Conservation (phyloP, 2,888 invertebrate genomes). For the Halictus ligatus region DNA sequence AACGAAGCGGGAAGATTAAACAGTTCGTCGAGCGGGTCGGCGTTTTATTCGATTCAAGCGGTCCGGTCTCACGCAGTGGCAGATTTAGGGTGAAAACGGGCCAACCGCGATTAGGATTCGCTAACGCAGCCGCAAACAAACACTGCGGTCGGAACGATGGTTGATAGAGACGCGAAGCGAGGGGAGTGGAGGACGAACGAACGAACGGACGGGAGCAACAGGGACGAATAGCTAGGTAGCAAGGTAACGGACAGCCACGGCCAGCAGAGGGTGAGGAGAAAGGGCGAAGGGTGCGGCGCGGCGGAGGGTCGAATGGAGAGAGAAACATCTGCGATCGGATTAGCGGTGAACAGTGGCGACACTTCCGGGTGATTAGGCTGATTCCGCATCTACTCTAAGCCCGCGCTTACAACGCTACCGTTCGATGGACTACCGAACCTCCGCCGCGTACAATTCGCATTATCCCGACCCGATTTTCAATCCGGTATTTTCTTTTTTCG, state of each 20-base stretch:
- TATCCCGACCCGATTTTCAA: conserved; percentile 10
- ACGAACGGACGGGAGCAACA: conserved; percentile 9
- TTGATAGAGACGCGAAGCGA: conserved; percentile 19
- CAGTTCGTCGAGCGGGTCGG: conserved; percentile 23
- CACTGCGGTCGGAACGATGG: conserved; percentile 59
- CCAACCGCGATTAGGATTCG: conserved; percentile 72
- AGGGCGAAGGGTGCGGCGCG: conserved; percentile 21
- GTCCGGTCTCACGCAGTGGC: conserved; percentile 51
- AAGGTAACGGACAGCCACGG: conserved; percentile 25
- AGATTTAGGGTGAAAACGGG: conserved; percentile 69
- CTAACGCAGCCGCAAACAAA: conserved; percentile 74
- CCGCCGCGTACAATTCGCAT: conserved; percentile 46
- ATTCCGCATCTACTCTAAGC: conserved; percentile 71
- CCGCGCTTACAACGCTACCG: conserved; percentile 70
- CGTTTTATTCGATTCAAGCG: conserved; percentile 68
- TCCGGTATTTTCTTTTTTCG: not conserved
- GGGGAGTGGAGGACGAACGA: not conserved
- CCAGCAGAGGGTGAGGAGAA: conserved; percentile 22
- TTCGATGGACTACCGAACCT: conserved; percentile 60
- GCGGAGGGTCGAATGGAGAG: conserved; percentile 55
- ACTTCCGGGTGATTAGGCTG: conserved; percentile 77
- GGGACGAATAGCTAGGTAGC: not conserved
- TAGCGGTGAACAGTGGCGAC: conserved; percentile 74
- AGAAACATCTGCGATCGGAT: conserved; percentile 78
- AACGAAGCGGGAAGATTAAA: conserved; percentile 38